These are phyloP conservation scores for Cephus spinipes DNA, from an alignment of 2,888 invertebrate genomes.

Conservation along the genomic window DNA sequence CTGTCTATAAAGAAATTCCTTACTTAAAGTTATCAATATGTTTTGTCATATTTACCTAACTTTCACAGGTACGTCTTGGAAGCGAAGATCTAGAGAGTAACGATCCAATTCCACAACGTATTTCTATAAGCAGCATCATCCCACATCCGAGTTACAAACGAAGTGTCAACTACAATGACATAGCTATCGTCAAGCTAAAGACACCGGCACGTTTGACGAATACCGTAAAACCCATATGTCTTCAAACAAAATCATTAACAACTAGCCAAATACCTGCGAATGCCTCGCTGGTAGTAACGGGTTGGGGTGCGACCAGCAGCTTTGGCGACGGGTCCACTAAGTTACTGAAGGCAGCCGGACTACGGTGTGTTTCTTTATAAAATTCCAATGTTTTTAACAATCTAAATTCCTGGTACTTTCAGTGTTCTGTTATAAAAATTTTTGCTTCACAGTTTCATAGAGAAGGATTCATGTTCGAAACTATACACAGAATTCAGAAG, in stretches of 20 bases:
- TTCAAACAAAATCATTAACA: constrained; percentile 46
- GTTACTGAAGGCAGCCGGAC: constrained; percentile 49
- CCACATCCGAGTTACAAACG: constrained; percentile 51
- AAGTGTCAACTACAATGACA: constrained; percentile 49
- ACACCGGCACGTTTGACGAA: constrained; percentile 35
- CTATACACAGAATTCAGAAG: constrained; percentile 35
- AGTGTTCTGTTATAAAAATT: background rate
- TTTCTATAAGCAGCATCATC: constrained; percentile 40
- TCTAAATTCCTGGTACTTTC: background rate
- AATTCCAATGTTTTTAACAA: background rate
- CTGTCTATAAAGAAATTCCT: background rate
- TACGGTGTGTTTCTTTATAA: constrained; percentile 40
- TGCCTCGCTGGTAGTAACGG: constrained; percentile 45
- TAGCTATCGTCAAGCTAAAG: constrained; percentile 50
- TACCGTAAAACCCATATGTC: constrained; percentile 50
- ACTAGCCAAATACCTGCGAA: constrained; percentile 19
- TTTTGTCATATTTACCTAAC: background rate
- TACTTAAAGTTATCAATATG: background rate
- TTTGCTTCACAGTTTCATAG: constrained; percentile 38
- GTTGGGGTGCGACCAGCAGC: constrained; percentile 50
- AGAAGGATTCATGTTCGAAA: constrained; percentile 36
- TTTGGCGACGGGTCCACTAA: constrained; percentile 26
- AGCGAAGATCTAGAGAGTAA: constrained; percentile 36
- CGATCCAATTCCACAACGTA: constrained; percentile 36
- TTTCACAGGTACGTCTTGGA: constrained; percentile 52